Evolutionary conservation across 2,797 vertebrate species (phyloP).

Genomic region (Scomberomorus guttatus): DNA sequence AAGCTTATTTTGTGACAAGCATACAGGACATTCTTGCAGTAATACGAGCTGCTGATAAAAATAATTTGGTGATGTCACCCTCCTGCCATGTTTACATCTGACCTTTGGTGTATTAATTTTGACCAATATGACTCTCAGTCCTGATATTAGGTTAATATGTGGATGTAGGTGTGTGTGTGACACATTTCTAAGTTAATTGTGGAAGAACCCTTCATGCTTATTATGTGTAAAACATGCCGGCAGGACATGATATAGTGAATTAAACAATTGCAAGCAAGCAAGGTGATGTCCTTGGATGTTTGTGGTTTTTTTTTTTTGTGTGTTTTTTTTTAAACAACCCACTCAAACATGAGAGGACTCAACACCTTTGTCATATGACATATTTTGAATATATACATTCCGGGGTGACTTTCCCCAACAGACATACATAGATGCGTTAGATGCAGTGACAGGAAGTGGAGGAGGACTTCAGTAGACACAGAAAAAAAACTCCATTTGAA

Average conservation of each 20-base stretch:
- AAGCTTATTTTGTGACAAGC: background rate
- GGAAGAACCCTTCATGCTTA: no score
- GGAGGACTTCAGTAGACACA: constrained; percentile 46
- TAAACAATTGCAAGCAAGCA: background rate
- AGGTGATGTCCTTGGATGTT: constrained; percentile 30
- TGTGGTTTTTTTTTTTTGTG: background rate
- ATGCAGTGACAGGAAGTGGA: constrained; percentile 52
- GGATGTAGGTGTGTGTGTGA: background rate
- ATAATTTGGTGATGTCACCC: background rate
- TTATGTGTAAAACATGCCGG: background rate
- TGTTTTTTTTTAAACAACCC: constrained; percentile 10
- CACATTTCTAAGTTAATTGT: no score
- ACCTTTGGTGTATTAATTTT: background rate
- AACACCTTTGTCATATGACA: constrained; percentile 9
- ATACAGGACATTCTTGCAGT: no score
- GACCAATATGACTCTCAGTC: background rate
- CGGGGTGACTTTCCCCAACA: constrained; percentile 44
- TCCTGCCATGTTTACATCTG: background rate
- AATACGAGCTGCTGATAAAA: no score
- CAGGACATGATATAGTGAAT: background rate
- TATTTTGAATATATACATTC: constrained; percentile 45
- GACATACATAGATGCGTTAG: background rate
- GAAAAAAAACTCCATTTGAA: constrained; percentile 41
- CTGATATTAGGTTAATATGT: background rate
- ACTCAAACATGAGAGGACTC: constrained; percentile 44